Evolutionary conservation across 2,797 vertebrate species (phyloP).

Genomic region (Amazonetta brasiliensis): DNA sequence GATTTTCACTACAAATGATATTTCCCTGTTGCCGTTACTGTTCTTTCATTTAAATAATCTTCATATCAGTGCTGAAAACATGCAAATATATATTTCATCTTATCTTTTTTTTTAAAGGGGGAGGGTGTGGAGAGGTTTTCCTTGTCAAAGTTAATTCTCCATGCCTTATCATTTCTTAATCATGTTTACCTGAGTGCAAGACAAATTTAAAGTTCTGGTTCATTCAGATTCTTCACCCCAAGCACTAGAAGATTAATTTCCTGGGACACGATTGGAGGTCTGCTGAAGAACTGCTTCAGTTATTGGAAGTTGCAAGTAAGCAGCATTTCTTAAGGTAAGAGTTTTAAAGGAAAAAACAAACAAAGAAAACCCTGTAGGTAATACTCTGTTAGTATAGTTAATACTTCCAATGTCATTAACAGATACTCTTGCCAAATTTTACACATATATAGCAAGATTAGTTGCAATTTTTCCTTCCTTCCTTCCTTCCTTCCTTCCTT

Average conservation of each 20-base stretch:
- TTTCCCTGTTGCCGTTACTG: background rate
- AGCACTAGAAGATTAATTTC: background rate
- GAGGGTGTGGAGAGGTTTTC: background rate
- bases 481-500: too few species aligned
- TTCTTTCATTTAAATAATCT: background rate
- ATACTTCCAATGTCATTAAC: background rate
- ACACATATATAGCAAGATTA: fast-evolving
- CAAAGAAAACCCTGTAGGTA: background rate
- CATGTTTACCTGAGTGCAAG: background rate
- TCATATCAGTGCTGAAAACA: background rate
- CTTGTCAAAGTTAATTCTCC: background rate
- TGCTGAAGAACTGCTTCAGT: background rate
- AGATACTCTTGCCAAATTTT: background rate
- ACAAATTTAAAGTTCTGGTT: background rate
- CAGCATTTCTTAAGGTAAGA: background rate
- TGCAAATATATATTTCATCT: background rate
- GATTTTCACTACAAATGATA: background rate
- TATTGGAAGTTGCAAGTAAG: background rate
- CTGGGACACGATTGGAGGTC: background rate
- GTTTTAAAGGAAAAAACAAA: background rate
- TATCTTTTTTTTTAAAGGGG: background rate
- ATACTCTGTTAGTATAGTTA: background rate
- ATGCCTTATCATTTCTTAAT: background rate
- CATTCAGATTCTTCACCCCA: background rate
- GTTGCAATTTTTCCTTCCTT: background rate